phyloP scores from a whole-genome alignment of 2,113 vertebrate species.

The Urocynchramus pylzowi region DNA sequence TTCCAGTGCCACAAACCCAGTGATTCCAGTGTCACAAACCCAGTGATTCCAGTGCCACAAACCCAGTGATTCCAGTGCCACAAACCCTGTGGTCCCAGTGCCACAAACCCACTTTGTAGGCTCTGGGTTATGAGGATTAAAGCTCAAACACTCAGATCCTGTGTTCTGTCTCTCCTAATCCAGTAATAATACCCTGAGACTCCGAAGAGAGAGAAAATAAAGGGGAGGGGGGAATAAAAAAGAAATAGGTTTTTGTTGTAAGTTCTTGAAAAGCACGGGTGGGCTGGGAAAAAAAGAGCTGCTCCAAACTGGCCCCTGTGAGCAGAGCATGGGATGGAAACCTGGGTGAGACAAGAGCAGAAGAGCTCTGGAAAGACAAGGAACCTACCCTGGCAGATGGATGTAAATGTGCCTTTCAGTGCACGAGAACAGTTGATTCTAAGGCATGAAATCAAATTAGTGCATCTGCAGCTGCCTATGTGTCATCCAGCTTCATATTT shows the following conservation, averaged over 20 bases:
- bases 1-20: not conserved
- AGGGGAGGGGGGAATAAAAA: not conserved
- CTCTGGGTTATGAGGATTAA: slow-evolving; percentile 23
- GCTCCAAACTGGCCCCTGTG: slow-evolving; percentile 37
- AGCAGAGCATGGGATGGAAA: not conserved
- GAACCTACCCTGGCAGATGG: slow-evolving; percentile 70
- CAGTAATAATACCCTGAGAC: not conserved
- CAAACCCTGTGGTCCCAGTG: not conserved
- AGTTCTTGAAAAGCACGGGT: not conserved
- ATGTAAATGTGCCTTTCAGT: slow-evolving; percentile 72
- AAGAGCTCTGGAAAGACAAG: slow-evolving; percentile 62
- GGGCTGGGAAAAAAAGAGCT: not conserved
- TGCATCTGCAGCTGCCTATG: slow-evolving; percentile 81
- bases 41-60: not conserved
- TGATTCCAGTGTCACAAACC: not conserved
- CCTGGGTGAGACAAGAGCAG: not conserved
- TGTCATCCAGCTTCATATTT: slow-evolving; percentile 64
- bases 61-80: not conserved
- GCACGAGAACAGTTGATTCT: slow-evolving; percentile 69
- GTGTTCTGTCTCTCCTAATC: not conserved
- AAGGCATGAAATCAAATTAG: slow-evolving; percentile 89
- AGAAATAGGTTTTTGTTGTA: not conserved
- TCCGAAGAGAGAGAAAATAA: not conserved
- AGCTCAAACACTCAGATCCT: slow-evolving; percentile 19
- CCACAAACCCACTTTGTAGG: not conserved